Evolutionary conservation across 2,113 vertebrate genomes (phyloP).

Genomic region (Ictidomys tridecemlineatus): DNA sequence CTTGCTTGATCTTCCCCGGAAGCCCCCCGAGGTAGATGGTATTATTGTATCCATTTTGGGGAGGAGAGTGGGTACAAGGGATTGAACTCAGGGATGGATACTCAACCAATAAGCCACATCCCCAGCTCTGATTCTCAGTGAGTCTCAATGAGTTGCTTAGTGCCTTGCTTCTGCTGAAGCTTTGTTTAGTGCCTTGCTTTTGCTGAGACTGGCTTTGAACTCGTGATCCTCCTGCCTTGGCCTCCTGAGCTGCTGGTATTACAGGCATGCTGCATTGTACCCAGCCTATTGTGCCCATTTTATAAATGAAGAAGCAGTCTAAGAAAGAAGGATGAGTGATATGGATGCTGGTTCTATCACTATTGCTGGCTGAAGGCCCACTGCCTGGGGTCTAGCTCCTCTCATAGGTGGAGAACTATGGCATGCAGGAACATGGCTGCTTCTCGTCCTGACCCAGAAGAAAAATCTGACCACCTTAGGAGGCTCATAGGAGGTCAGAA

Average conservation of each 20-base stretch:
- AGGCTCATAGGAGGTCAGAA: background rate
- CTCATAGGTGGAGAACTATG: background rate
- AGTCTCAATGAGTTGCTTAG: too few relatives aligned
- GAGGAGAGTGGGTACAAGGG: too few relatives aligned
- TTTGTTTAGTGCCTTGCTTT: too few relatives aligned
- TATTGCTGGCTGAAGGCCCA: accelerated
- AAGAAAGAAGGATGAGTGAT: background rate
- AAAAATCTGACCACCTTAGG: background rate
- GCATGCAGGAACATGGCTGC: background rate
- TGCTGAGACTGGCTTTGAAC: too few relatives aligned
- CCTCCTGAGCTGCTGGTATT: too few relatives aligned
- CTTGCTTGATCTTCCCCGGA: background rate
- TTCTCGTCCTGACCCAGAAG: background rate
- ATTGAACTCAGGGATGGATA: too few relatives aligned
- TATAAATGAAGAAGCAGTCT: background rate
- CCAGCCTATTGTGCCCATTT: background rate
- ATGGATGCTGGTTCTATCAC: background rate
- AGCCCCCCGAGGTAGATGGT: background rate
- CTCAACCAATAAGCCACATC: too few relatives aligned
- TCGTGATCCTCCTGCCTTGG: too few relatives aligned
- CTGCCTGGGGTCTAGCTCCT: background rate
- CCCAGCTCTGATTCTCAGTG: too few relatives aligned
- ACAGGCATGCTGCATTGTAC: too few relatives aligned
- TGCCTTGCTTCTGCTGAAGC: too few relatives aligned
- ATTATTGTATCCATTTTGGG: background rate